A percentile compares a stretch with the other conserved stretches of the same genome.
These are phyloP conservation scores for Abscondita cerata DNA, from an alignment of 2,888 invertebrate species.

Conservation along the genomic window DNA sequence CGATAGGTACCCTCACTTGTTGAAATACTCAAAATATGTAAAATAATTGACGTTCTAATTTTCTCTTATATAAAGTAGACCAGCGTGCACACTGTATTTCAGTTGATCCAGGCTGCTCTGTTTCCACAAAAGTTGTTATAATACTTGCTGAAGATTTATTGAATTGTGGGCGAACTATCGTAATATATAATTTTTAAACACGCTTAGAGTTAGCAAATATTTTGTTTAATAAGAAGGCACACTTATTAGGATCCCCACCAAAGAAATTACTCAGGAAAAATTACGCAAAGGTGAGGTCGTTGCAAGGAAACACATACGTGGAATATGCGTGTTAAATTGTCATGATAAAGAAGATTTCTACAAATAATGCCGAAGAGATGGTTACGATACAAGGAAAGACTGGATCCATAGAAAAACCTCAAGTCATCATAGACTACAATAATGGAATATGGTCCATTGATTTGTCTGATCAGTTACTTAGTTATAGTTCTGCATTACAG, in stretches of 20 bases:
- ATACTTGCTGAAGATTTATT: no score
- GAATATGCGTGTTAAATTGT: slow-evolving; percentile 41
- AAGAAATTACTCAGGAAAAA: slow-evolving; percentile 20
- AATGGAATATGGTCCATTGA: slow-evolving; percentile 37
- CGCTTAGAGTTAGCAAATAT: slow-evolving; percentile 27
- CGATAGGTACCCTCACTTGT: no score
- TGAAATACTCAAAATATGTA: no score
- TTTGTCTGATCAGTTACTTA: slow-evolving; percentile 37
- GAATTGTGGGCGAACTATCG: no score
- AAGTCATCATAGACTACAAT: slow-evolving; percentile 37
- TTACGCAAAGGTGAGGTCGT: no score
- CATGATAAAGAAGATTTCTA: slow-evolving; percentile 37
- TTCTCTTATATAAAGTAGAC: no score
- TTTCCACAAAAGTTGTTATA: no score
- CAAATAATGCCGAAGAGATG: slow-evolving; percentile 3
- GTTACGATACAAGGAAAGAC: slow-evolving; percentile 8
- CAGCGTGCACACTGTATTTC: no score
- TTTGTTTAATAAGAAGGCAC: not conserved
- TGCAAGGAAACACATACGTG: slow-evolving; percentile 39
- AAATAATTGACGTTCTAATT: no score
- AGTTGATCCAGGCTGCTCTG: no score
- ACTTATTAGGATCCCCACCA: not conserved
- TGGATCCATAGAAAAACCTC: slow-evolving; percentile 22
- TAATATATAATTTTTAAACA: no score
- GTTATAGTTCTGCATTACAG: slow-evolving; percentile 30